Conservation (phyloP, 2,888 invertebrate species). For the Ditylenchus weischeri region DNA sequence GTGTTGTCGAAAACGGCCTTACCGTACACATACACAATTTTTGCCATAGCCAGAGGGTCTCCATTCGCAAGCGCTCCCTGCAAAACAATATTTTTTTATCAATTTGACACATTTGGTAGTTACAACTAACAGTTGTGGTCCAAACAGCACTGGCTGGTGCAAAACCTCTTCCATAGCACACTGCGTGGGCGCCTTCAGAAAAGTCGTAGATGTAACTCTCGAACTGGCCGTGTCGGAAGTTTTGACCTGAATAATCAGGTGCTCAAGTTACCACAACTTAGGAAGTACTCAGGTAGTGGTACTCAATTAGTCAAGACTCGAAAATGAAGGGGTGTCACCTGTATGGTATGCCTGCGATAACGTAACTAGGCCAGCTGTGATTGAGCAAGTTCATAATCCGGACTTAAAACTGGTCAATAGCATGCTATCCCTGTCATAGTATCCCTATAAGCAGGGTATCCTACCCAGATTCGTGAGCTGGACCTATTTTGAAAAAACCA, state of each 20-base stretch:
- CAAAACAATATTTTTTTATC: conserved; percentile 3
- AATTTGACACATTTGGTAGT: neutral
- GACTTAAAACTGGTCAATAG: no score
- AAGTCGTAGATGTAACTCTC: conserved; percentile 51
- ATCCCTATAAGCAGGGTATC: no score
- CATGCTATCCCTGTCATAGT: no score
- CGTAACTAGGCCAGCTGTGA: no score
- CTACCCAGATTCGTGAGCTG: no score
- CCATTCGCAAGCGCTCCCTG: conserved; percentile 33
- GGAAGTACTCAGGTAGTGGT: no score
- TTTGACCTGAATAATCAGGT: conserved; percentile 38
- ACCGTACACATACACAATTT: conserved; percentile 34
- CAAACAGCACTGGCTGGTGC: conserved; percentile 38
- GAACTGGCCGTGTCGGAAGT: conserved; percentile 56
- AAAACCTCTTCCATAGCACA: conserved; percentile 54
- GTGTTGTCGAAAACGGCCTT: conserved; percentile 34
- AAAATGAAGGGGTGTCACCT: no score
- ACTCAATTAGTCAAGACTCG: no score
- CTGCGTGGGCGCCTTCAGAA: conserved; percentile 43
- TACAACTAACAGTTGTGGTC: conserved; percentile 14
- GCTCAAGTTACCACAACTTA: no score
- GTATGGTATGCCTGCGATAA: no score
- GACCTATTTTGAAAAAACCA: no score
- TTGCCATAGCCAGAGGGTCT: conserved; percentile 38
- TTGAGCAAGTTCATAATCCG: no score